phyloP scores from a whole-genome alignment of 2,888 invertebrate genomes.

The Homarus gammarus region DNA sequence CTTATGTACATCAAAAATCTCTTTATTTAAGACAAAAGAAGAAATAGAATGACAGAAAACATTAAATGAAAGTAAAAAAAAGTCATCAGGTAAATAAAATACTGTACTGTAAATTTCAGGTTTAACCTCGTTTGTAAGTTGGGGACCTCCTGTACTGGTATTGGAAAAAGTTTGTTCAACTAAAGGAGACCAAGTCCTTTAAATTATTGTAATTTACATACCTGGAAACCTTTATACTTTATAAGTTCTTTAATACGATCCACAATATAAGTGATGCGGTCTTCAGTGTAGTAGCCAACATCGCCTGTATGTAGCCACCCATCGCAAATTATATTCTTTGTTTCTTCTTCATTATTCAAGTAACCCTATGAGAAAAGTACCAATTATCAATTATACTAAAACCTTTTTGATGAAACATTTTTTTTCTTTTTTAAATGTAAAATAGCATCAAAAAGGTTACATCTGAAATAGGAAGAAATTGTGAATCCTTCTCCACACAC shows the following conservation, averaged over 20 bases:
- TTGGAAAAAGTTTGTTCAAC: too few species aligned
- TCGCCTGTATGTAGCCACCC: conserved; percentile 85
- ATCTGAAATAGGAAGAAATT: not conserved
- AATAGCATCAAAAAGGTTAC: too few species aligned
- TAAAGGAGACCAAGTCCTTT: too few species aligned
- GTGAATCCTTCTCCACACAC: too few species aligned
- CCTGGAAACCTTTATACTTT: conserved; percentile 90
- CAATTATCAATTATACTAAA: not conserved
- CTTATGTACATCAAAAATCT: too few species aligned
- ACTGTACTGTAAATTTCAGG: too few species aligned
- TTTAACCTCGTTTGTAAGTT: too few species aligned
- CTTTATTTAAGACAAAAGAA: too few species aligned
- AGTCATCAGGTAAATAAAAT: too few species aligned
- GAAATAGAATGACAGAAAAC: too few species aligned
- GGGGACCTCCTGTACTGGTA: too few species aligned
- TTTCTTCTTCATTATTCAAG: conserved; percentile 52
- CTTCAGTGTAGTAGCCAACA: conserved; percentile 88
- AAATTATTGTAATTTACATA: conserved; percentile 76
- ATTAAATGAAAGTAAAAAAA: too few species aligned
- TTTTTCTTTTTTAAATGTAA: not conserved
- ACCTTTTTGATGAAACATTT: not conserved
- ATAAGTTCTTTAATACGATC: conserved; percentile 93
- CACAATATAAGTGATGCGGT: conserved; percentile 88
- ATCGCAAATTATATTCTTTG: conserved; percentile 76
- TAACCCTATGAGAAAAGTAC: conserved; percentile 57